Evolutionary conservation across 2,888 invertebrate species (phyloP), one percentile per base, ranked within the genome.

Genomic region (Aphrophora alni): DNA sequence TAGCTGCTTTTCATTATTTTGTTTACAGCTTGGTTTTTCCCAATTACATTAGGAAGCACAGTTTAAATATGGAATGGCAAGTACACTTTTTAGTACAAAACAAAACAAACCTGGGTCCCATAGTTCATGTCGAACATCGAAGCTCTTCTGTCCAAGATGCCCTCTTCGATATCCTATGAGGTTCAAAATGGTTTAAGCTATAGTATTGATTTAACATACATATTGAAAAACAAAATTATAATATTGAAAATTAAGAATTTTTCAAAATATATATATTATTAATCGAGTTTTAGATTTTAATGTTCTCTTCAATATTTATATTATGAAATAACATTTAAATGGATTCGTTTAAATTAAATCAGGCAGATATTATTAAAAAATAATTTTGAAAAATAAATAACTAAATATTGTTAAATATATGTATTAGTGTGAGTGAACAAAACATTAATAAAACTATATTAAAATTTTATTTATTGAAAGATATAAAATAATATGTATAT

Each of bases 101-200:
- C 75, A 26, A 76, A 75, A 83, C 84, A 83, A 84, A 84, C 84
- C 84, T 84, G 84, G 83, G 83, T 84, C 84, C 84, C 84, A 84
- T 83, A 84, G 83, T 83, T 84, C 84, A 84, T 83, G 84, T 83
- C 84, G 83, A 83, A 83, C 83, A 82, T 84, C 83, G 82, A 82
- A 80, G 82, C 76, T 82, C 84, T 83, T 83, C 83, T 84, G 83
- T 84, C 84, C 84, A 83, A 81, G 82, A 77, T 83, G 82, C 81
- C 84, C 83, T 84, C 84, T 83, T 82, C 83, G 83, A 83, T 84
- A 83, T 82, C 84, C 84, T 84, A 14, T 59, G 33, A 68, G 73
- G 78, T 79, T 79, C 78, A 79, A 79, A 79, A 79, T 79, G 24
- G 78, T 79, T 79, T 79, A 79, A 79, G 74, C 78, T 79, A 79